Conservation (phyloP, 2,888 invertebrate species). For the Scaptomyza parva region DNA sequence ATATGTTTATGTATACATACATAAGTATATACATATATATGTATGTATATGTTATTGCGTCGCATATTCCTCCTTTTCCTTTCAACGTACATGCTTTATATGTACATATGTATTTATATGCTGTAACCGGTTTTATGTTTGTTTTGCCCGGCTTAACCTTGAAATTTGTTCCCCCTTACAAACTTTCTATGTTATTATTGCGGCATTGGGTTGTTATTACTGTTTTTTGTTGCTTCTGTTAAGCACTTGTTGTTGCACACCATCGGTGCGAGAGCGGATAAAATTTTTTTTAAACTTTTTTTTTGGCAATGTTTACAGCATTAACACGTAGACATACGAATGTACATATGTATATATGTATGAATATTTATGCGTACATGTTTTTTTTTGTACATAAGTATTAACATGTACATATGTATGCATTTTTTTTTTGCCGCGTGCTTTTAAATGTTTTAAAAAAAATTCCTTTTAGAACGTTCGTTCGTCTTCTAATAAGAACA, state of each 20-base stretch:
- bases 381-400: not conserved
- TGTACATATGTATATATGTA: not conserved
- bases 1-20: not conserved
- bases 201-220: constrained; percentile 48
- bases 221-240: constrained; percentile 40
- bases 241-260: constrained; percentile 69
- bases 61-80: constrained; percentile 17
- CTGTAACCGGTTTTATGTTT: constrained; percentile 80
- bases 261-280: constrained; percentile 1
- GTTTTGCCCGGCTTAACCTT: constrained; percentile 83
- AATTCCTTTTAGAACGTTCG: constrained; percentile 14
- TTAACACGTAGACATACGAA: constrained; percentile 8
- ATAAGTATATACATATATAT: not conserved
- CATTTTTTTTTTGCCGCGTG: constrained; percentile 37
- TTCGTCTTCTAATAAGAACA: constrained; percentile 26
- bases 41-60: constrained; percentile 44
- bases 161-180: constrained; percentile 65
- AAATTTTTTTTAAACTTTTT: constrained; percentile 17
- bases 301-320: constrained; percentile 39
- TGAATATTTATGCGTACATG: not conserved
- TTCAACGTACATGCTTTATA: not conserved
- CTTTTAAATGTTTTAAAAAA: constrained; percentile 30
- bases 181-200: constrained; percentile 65
- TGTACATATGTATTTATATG: constrained; percentile 30
- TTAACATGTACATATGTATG: constrained; percentile 3